These are phyloP conservation scores for Meiosimyza decipiens DNA, from an alignment of 2,888 invertebrate genomes.

Conservation along the genomic window DNA sequence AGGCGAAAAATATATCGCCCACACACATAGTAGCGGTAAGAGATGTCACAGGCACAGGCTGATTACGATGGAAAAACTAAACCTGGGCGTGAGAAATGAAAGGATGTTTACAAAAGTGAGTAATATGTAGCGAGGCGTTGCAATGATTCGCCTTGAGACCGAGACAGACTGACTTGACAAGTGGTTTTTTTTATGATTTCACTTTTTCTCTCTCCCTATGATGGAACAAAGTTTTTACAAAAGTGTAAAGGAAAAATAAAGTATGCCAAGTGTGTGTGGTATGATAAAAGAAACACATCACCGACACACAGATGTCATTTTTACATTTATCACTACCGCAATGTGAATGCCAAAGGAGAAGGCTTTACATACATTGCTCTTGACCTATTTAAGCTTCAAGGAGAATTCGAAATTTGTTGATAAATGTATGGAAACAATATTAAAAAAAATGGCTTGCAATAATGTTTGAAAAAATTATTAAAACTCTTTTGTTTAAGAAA, in stretches of 20 bases:
- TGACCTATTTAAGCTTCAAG: not conserved
- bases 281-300: not conserved
- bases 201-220: not conserved
- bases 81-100: not conserved
- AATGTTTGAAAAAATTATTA: too few relatives aligned
- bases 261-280: slow-evolving; percentile 2
- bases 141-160: slow-evolving; percentile 17
- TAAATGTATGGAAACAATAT: too few relatives aligned
- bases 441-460: too few relatives aligned
- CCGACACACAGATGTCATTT: not conserved
- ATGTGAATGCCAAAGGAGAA: not conserved
- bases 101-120: not conserved
- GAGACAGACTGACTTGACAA: slow-evolving; percentile 15
- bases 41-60: too few relatives aligned
- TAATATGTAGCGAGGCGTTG: not conserved
- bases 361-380: not conserved
- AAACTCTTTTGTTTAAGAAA: too few relatives aligned
- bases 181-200: not conserved
- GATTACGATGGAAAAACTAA: too few relatives aligned
- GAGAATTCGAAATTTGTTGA: too few relatives aligned
- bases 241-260: not conserved
- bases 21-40: not conserved
- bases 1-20: not conserved
- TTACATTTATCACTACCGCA: not conserved
- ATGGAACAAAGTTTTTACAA: not conserved